Base-by-base conservation (phyloP, 2,888 invertebrate genomes). In the Lithodes maja region DNA sequence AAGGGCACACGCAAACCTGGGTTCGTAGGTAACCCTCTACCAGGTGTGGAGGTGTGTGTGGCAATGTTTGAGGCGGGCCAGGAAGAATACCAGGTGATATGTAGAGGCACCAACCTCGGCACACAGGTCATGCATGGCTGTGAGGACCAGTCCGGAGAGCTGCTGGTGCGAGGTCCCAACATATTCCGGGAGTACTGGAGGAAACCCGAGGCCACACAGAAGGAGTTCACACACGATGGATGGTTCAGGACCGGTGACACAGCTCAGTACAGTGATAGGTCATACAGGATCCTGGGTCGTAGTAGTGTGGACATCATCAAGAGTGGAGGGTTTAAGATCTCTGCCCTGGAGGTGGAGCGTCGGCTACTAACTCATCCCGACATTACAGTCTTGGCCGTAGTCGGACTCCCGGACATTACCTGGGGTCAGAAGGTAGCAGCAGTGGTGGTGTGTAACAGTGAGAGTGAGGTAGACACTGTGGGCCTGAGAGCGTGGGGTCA, bases 171-270 rank as follows among this genome's bases (percentile, higher is more conserved):
- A 93, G 96, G 97, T 50, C 95, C 95, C 5, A 95, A 94, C 92
- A 95, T 97, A 15, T 97, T 97, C 93, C 94, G 94, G 92, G 96
- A 96, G 92, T 98, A 98, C 93, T 97, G 96, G 96, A 96, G 96
- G 92, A 95, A 96, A 92, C 95, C 96, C 0, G 95, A 96, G 90
- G 96, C 95, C 33, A 97, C 96, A 0, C 94, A 94, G 89, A 95
- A 95, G 78, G 96, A 96, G 91, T 97, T 98, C 94, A 96, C 97
- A 0, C 93, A 93, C 0, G 97, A 97, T 93, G 97, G 96, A 3
- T 99, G 97, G 96, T 98, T 98, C 94, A 97, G 96, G 92, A 98
- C 99, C 0, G 95, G 98, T 2, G 98, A 98, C 93, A 96, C 96
- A 0, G 97, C 95, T 0, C 94, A 95, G 85, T 97, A 95, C 94